Percentiles rank a stretch among this genome's conserved stretches.
phyloP scores from a whole-genome alignment of 2,797 vertebrate genomes.

The Parauchenoglanis punctatus region DNA sequence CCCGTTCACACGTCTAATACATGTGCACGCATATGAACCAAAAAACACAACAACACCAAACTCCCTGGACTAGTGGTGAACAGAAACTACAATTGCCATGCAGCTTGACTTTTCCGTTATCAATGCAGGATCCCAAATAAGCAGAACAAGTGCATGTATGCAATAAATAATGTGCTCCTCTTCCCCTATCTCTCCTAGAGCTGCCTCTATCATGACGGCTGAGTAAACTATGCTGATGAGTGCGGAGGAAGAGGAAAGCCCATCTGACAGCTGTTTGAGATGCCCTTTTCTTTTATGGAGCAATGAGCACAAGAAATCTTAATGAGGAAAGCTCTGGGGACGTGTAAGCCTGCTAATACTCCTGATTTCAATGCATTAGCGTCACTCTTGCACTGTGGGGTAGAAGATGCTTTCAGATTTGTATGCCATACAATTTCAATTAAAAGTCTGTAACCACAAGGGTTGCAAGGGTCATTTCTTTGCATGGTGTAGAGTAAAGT shows the following conservation, averaged over 20 bases:
- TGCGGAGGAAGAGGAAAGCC: conserved; percentile 13
- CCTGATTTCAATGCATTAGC: not conserved
- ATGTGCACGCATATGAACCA: conserved; percentile 2
- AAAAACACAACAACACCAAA: not conserved
- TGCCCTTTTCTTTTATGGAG: conserved; percentile 23
- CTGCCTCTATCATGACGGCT: not conserved
- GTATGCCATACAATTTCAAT: not conserved
- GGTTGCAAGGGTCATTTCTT: not conserved
- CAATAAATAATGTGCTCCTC: not conserved
- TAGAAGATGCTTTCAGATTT: not conserved
- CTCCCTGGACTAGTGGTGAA: not conserved
- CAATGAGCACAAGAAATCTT: conserved; percentile 19
- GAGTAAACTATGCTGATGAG: conserved; percentile 2
- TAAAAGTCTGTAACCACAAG: not conserved
- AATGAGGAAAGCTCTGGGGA: conserved; percentile 18
- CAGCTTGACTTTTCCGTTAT: not conserved
- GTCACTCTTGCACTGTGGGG: not conserved
- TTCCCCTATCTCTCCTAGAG: not conserved
- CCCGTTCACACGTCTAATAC: not conserved
- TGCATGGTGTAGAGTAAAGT: not conserved
- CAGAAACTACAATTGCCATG: not conserved
- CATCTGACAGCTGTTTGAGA: conserved; percentile 44
- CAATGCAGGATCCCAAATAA: not conserved
- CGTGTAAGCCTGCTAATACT: not conserved
- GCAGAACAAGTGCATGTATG: not conserved